phyloP scores from a whole-genome alignment of 2,797 vertebrate species.

The Sternotherus odoratus region DNA sequence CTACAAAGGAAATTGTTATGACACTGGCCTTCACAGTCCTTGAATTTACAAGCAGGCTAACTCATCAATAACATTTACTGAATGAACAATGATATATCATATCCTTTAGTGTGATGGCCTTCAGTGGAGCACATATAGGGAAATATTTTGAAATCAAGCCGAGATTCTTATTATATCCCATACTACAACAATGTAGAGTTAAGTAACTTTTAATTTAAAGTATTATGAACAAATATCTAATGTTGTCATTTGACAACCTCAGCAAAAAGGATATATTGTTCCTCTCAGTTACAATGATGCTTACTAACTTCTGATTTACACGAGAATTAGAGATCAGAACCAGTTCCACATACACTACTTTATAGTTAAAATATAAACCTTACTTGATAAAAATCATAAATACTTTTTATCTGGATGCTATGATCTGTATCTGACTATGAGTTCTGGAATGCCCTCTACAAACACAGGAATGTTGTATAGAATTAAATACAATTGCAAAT shows the following conservation, averaged over 20 bases:
- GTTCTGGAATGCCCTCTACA: not conserved
- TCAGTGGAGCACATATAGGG: not conserved
- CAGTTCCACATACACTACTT: not conserved
- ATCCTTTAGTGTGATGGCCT: not conserved
- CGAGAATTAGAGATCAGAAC: not conserved
- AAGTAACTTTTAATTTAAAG: not conserved
- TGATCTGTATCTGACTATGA: not conserved
- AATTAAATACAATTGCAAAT: not conserved
- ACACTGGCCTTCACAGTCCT: not conserved
- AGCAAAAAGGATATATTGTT: not conserved
- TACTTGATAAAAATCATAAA: not conserved
- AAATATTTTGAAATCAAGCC: not conserved
- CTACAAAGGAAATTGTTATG: not conserved
- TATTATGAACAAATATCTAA: not conserved
- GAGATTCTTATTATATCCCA: not conserved
- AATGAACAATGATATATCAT: not conserved
- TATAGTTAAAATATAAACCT: not conserved
- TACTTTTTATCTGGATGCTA: not conserved
- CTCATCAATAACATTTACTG: not conserved
- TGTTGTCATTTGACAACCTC: not conserved
- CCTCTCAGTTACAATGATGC: not conserved
- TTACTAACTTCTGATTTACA: not conserved
- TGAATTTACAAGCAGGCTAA: not conserved
- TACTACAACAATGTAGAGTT: not conserved
- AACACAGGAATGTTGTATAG: not conserved